A percentile compares a stretch with the other conserved stretches of the same genome.
phyloP scores from a whole-genome alignment of 2,888 invertebrate species.

The Xestoiulus laeticollis region DNA sequence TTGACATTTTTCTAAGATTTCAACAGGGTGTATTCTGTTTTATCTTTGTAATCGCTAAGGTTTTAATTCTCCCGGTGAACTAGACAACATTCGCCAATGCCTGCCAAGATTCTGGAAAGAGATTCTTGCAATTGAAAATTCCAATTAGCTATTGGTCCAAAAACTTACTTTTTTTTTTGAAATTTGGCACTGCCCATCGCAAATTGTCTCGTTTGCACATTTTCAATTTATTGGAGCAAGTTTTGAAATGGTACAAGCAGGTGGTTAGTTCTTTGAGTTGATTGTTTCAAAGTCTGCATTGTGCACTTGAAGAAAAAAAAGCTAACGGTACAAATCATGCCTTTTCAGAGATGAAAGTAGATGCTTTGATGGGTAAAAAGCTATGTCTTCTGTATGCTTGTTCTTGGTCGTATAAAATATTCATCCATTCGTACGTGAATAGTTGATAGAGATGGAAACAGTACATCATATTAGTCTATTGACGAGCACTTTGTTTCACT shows the following conservation, averaged over 20 bases:
- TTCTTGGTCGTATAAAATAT: slow-evolving; percentile 2
- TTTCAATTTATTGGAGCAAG: too few species aligned
- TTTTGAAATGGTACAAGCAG: too few species aligned
- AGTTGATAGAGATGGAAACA: slow-evolving; percentile 8
- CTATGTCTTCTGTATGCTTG: background rate
- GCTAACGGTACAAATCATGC: background rate
- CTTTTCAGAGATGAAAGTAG: background rate
- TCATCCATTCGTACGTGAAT: slow-evolving; percentile 23
- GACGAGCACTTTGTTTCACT: background rate
- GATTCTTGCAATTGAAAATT: too few species aligned
- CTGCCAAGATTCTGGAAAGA: background rate
- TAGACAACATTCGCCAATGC: background rate
- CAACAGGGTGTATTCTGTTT: background rate
- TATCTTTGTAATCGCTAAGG: background rate
- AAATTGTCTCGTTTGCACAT: too few species aligned
- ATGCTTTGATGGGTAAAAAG: slow-evolving; percentile 17
- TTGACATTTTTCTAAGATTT: background rate
- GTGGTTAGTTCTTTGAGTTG: background rate
- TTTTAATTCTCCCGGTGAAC: background rate
- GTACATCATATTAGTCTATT: background rate
- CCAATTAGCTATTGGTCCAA: too few species aligned
- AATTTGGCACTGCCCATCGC: too few species aligned
- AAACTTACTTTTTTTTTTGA: background rate
- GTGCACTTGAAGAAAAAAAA: background rate
- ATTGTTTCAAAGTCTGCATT: background rate